These are phyloP conservation scores for Apostichopus japonicus DNA, from an alignment of 35 echinoderm and acorn worm genomes.

Conservation along the genomic window DNA sequence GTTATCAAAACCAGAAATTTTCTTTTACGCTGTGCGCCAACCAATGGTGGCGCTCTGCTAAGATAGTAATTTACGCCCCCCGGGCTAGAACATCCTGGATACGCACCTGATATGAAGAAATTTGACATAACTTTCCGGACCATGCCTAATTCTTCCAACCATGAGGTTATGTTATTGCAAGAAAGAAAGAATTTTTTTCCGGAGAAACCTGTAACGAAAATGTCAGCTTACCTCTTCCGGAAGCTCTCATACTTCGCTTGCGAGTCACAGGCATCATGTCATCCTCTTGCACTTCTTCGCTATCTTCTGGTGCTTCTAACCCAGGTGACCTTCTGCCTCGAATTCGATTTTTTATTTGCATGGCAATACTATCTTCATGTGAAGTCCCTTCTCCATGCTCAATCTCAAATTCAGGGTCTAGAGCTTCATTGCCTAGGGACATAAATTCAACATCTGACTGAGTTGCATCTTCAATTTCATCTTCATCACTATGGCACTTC, in stretches of 20 bases:
- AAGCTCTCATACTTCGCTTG: conserved; percentile 37
- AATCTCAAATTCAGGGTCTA: not conserved
- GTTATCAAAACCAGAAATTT: too few relatives aligned
- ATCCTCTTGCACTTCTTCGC: not conserved
- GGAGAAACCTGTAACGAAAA: too few relatives aligned
- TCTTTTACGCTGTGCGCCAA: too few relatives aligned
- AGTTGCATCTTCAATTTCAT: too few relatives aligned
- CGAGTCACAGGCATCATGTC: conserved; percentile 6
- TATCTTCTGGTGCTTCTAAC: not conserved
- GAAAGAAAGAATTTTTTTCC: too few relatives aligned
- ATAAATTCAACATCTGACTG: conserved; percentile 1
- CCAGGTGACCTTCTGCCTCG: not conserved
- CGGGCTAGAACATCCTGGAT: too few relatives aligned
- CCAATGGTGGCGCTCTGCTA: too few relatives aligned
- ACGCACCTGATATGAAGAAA: too few relatives aligned
- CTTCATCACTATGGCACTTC: not conserved
- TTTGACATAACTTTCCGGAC: too few relatives aligned
- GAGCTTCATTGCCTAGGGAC: not conserved
- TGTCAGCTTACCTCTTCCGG: conserved; percentile 1
- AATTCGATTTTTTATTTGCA: conserved; percentile 7
- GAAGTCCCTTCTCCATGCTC: not conserved
- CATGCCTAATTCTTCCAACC: too few relatives aligned
- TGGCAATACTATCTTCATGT: not conserved
- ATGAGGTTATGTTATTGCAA: too few relatives aligned
- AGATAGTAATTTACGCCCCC: too few relatives aligned